Conservation (phyloP, 1,140 invertebrate genomes). For the Lordiphosa stackelbergi region DNA sequence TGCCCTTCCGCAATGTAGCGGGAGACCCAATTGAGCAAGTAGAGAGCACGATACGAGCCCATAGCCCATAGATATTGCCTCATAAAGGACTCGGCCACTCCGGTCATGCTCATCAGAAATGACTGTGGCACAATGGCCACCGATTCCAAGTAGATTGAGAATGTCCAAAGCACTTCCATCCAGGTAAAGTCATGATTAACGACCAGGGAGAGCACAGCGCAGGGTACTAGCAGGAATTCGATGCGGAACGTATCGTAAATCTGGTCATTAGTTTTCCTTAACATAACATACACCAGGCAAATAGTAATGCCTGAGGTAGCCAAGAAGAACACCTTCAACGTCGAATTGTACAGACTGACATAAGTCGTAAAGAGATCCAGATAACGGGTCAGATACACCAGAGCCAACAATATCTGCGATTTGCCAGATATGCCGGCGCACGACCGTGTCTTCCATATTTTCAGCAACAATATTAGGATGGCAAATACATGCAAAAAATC, state of each 20-base stretch:
- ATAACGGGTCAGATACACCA: slow-evolving; percentile 97
- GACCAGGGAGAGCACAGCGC: slow-evolving; percentile 89
- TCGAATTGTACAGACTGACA: slow-evolving; percentile 95
- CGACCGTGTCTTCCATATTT: slow-evolving; percentile 99
- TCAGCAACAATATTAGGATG: slow-evolving; percentile 94
- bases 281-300: slow-evolving; percentile 98
- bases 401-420: slow-evolving; percentile 96
- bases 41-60: slow-evolving; percentile 96
- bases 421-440: slow-evolving; percentile 99
- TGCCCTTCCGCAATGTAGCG: slow-evolving; percentile 95
- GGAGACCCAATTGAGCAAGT: slow-evolving; percentile 99
- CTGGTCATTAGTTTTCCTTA: slow-evolving; percentile 97
- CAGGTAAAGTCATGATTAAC: slow-evolving; percentile 97
- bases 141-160: slow-evolving; percentile 99
- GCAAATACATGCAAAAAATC: slow-evolving; percentile 98
- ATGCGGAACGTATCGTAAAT: slow-evolving; percentile 98
- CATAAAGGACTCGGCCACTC: slow-evolving; percentile 99
- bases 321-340: slow-evolving; percentile 98
- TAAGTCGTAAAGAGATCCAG: slow-evolving; percentile 96
- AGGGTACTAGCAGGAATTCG: slow-evolving; percentile 95
- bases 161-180: slow-evolving; percentile 98
- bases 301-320: slow-evolving; percentile 92
- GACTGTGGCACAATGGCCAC: slow-evolving; percentile 99
- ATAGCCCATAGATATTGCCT: slow-evolving; percentile 99
- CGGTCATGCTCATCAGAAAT: slow-evolving; percentile 99